These are phyloP conservation scores for Ostrea edulis DNA, from an alignment of 1,140 invertebrate genomes.

Conservation along the genomic window DNA sequence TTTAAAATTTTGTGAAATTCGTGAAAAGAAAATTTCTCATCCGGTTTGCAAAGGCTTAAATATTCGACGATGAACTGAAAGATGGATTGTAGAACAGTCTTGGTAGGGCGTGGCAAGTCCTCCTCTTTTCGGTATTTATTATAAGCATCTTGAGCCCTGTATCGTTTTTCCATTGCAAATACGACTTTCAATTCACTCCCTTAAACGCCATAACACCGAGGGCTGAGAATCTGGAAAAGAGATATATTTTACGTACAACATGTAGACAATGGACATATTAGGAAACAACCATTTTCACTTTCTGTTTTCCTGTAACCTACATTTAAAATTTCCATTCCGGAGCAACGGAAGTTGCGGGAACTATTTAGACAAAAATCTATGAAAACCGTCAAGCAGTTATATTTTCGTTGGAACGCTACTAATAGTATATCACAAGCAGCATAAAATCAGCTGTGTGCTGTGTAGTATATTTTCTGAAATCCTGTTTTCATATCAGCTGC, in stretches of 20 bases:
- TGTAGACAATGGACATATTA: background rate
- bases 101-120: background rate
- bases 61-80: background rate
- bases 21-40: conserved; percentile 20
- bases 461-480: background rate
- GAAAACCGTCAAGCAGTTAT: background rate
- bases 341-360: background rate
- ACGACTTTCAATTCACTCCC: background rate
- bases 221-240: background rate
- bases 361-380: background rate
- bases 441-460: no score
- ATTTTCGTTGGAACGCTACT: no score
- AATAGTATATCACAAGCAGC: no score
- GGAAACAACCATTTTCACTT: background rate
- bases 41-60: background rate
- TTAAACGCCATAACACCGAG: background rate
- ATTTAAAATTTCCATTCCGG: background rate
- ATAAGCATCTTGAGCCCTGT: background rate
- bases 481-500: background rate
- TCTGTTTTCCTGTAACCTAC: background rate
- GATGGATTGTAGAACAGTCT: background rate
- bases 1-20: conserved; percentile 29
- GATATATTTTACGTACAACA: no score
- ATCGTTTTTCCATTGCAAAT: conserved; percentile 9
- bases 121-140: conserved; percentile 21